These are phyloP conservation scores for Aspidiotus rigidus DNA, from an alignment of 2,888 invertebrate species.

Conservation along the genomic window DNA sequence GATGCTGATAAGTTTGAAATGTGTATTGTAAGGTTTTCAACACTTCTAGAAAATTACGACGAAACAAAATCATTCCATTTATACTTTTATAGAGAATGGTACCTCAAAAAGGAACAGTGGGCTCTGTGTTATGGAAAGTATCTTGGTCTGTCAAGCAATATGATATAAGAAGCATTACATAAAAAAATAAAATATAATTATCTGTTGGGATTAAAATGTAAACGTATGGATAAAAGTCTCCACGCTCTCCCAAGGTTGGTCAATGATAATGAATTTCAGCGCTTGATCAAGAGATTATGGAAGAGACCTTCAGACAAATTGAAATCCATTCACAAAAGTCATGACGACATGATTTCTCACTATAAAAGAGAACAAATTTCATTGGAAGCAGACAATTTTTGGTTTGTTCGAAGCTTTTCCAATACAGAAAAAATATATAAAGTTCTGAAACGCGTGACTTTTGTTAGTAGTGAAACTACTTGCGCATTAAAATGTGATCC, in stretches of 20 bases:
- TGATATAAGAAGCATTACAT: constrained; percentile 6
- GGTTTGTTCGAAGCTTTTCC: constrained; percentile 2
- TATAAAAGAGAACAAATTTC: constrained; percentile 1
- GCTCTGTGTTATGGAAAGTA: constrained; percentile 6
- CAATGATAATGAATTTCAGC: background rate
- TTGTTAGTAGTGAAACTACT: background rate
- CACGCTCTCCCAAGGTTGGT: background rate
- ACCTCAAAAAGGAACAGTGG: constrained; percentile 19
- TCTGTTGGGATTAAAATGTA: constrained; percentile 11
- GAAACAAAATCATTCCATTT: constrained; percentile 22
- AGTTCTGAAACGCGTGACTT: constrained; percentile 2
- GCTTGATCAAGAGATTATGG: background rate
- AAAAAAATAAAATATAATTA: constrained; percentile 15
- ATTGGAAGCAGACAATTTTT: background rate
- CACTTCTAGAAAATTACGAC: background rate
- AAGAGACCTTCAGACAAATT: constrained; percentile 1
- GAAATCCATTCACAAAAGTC: background rate
- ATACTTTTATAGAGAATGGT: constrained; percentile 21
- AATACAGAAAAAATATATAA: background rate
- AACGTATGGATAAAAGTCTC: background rate
- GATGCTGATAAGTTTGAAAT: constrained; percentile 5
- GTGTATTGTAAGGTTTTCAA: constrained; percentile 7
- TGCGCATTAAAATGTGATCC: background rate
- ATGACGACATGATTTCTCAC: background rate
- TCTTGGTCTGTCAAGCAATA: background rate